Evolutionary conservation across 2,797 vertebrate genomes (phyloP).

Genomic region (Pampus argenteus): DNA sequence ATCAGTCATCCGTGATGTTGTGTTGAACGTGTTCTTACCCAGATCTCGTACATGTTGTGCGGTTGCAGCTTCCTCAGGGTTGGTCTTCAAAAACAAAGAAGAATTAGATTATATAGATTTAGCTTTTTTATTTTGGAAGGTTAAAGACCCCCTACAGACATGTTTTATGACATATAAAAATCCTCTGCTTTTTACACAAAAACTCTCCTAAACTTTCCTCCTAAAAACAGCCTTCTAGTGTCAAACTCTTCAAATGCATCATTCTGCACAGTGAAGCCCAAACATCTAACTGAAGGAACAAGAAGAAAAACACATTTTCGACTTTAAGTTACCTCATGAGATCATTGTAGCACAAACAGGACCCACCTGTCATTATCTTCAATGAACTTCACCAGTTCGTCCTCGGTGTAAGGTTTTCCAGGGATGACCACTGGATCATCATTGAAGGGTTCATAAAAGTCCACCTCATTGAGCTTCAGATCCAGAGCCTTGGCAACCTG

Average conservation of each 20-base stretch:
- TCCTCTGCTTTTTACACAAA: neutral
- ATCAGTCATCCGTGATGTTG: neutral
- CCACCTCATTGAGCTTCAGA: slow-evolving; percentile 91
- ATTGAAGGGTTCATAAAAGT: slow-evolving; percentile 94
- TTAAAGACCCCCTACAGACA: neutral
- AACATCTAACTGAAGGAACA: too few species aligned
- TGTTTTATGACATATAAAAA: neutral
- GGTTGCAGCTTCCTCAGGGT: slow-evolving; percentile 92
- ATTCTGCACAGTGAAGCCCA: too few species aligned
- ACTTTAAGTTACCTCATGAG: neutral
- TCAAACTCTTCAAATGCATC: too few species aligned
- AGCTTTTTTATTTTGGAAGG: neutral
- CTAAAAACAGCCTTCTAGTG: too few species aligned
- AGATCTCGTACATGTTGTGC: slow-evolving; percentile 93
- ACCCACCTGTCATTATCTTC: slow-evolving; percentile 88
- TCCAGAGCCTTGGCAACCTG: slow-evolving; percentile 89
- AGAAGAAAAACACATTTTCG: too few species aligned
- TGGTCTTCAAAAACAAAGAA: slow-evolving; percentile 82
- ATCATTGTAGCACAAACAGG: accelerated
- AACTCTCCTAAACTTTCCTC: too few species aligned
- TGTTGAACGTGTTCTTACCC: slow-evolving; percentile 73
- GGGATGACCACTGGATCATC: slow-evolving; percentile 90
- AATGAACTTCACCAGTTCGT: slow-evolving; percentile 91
- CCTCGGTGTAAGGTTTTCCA: slow-evolving; percentile 90
- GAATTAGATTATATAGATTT: slow-evolving; percentile 3